These are phyloP conservation scores for Girardinus metallicus DNA, from an alignment of 2,797 vertebrate species.

Conservation along the genomic window DNA sequence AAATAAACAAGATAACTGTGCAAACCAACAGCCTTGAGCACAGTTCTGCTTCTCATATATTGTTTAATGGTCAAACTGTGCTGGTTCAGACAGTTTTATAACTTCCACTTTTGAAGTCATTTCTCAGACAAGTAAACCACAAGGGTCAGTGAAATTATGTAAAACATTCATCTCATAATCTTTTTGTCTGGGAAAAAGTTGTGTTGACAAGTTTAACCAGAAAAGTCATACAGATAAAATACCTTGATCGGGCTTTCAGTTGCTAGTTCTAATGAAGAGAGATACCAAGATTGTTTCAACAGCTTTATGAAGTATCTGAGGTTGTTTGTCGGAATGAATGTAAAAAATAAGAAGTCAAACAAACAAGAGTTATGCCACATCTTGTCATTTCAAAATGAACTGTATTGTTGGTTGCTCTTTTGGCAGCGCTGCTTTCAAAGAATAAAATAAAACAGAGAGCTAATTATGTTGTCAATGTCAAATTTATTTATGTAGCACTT, in stretches of 20 bases:
- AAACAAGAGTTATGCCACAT: not conserved
- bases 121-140: not conserved
- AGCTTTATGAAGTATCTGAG: not conserved
- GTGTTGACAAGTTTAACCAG: not conserved
- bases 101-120: not conserved
- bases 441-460: not conserved
- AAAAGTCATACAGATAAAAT: not conserved
- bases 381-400: not conserved
- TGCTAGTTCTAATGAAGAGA: not conserved
- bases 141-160: not conserved
- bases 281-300: not conserved
- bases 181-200: not conserved
- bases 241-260: not conserved
- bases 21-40: not conserved
- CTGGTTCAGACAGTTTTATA: not conserved
- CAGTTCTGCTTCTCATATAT: not conserved
- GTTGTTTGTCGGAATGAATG: not conserved
- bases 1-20: not conserved
- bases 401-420: not conserved
- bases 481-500: too few species aligned
- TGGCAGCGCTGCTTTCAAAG: not conserved
- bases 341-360: not conserved
- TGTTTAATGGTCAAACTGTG: not conserved
- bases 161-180: not conserved
- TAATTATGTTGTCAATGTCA: not conserved